Percentiles rank a stretch among this genome's conserved stretches.
These are phyloP conservation scores for Mesorhabditis spiculigera DNA, from an alignment of 2,888 invertebrate genomes.

Conservation along the genomic window DNA sequence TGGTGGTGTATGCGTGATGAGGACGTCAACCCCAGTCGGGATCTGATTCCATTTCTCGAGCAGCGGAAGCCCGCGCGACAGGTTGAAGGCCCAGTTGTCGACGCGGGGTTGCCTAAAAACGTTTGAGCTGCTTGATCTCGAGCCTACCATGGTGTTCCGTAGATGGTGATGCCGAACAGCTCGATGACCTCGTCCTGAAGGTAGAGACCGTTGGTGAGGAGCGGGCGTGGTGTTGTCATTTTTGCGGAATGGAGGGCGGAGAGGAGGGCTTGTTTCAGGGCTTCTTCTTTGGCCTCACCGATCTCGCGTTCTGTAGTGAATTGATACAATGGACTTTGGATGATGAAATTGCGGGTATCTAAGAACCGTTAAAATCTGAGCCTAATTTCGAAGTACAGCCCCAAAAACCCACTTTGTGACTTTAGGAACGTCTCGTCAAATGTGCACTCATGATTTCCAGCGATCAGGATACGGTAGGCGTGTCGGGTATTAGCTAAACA, in stretches of 20 bases:
- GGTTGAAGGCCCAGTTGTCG: slow-evolving; percentile 76
- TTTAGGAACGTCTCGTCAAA: slow-evolving; percentile 68
- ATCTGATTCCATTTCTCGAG: slow-evolving; percentile 78
- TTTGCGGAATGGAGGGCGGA: slow-evolving; percentile 38
- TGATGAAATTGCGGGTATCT: neutral
- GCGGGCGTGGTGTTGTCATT: slow-evolving; percentile 40
- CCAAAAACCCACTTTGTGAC: slow-evolving; percentile 19
- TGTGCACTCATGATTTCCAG: slow-evolving; percentile 81
- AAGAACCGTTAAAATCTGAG: neutral
- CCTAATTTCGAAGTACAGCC: neutral
- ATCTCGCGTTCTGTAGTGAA: slow-evolving; percentile 7
- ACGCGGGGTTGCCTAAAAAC: slow-evolving; percentile 47
- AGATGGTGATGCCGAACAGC: slow-evolving; percentile 74
- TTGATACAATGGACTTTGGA: neutral
- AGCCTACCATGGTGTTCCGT: slow-evolving; percentile 82
- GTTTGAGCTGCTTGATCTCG: too few relatives aligned
- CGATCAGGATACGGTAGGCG: slow-evolving; percentile 76
- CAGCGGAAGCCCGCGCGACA: slow-evolving; percentile 71
- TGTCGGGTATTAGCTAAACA: slow-evolving; percentile 66
- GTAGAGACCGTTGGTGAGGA: slow-evolving; percentile 75
- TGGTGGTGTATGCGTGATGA: slow-evolving; percentile 81
- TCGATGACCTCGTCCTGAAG: slow-evolving; percentile 70
- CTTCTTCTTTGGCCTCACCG: slow-evolving; percentile 40
- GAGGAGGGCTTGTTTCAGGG: slow-evolving; percentile 41
- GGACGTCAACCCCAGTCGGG: slow-evolving; percentile 73